Percentiles rank a stretch among this genome's conserved stretches.
phyloP scores from a whole-genome alignment of 2,797 vertebrate genomes.

The Cetoscarus ocellatus region DNA sequence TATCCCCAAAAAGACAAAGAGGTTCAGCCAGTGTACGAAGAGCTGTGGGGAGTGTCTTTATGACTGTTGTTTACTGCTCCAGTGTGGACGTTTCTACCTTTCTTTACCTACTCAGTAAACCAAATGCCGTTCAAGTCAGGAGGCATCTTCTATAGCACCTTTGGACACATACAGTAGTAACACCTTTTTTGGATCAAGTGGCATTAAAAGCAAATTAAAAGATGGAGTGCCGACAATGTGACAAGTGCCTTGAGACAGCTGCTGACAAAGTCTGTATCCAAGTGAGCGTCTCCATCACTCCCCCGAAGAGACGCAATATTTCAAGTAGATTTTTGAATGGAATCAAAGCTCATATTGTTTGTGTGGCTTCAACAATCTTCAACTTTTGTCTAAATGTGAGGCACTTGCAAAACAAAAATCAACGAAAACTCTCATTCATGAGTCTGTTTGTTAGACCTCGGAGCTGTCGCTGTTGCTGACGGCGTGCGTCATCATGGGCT shows the following conservation, averaged over 20 bases:
- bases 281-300: constrained; percentile 34
- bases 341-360: constrained; percentile 68
- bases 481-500: constrained; percentile 87
- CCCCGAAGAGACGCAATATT: constrained; percentile 62
- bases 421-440: constrained; percentile 33
- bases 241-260: constrained; percentile 62
- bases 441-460: constrained; percentile 87
- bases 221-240: constrained; percentile 48
- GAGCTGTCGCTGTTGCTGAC: constrained; percentile 86
- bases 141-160: constrained; percentile 87
- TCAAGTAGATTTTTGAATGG: constrained; percentile 80
- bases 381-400: constrained; percentile 78
- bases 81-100: constrained; percentile 33
- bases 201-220: constrained; percentile 65
- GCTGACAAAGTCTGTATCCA: constrained; percentile 45
- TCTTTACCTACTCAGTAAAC: constrained; percentile 55
- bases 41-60: constrained; percentile 45
- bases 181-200: constrained; percentile 68
- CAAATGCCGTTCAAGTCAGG: constrained; percentile 49
- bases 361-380: constrained; percentile 65
- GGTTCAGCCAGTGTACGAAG: constrained; percentile 64
- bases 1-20: constrained; percentile 43
- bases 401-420: constrained; percentile 78
- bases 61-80: constrained; percentile 35
- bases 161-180: constrained; percentile 70